Evolutionary conservation across 2,797 vertebrate genomes (phyloP).

Genomic region (Acomys russatus): DNA sequence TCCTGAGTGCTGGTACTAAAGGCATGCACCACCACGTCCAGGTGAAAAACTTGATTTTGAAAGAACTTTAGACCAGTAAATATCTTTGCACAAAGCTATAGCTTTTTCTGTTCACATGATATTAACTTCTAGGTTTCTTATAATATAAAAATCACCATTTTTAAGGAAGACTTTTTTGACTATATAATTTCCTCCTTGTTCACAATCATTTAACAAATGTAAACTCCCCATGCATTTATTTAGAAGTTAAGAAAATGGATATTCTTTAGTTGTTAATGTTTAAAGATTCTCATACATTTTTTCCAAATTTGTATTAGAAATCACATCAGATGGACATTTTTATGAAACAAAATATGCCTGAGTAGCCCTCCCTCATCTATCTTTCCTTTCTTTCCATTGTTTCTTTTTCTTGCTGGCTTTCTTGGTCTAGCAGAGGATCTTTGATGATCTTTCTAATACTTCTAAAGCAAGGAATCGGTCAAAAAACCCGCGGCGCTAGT

Average conservation of each 20-base stretch:
- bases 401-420: neutral
- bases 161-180: neutral
- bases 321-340: neutral
- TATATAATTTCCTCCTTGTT: neutral
- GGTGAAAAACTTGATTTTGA: neutral
- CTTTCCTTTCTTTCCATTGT: neutral
- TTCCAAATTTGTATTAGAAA: neutral
- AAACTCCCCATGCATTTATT: neutral
- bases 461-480: neutral
- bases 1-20: neutral
- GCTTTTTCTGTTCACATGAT: neutral
- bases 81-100: neutral
- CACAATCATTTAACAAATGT: neutral
- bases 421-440: neutral
- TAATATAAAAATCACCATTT: neutral
- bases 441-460: neutral
- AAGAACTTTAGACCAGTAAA: neutral
- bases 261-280: neutral
- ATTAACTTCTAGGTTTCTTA: neutral
- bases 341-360: neutral
- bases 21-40: neutral
- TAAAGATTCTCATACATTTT: neutral
- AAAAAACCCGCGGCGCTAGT: neutral
- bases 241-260: neutral
- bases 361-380: neutral